Evolutionary conservation across 2,888 invertebrate species (phyloP).

Genomic region (Elegia similella): DNA sequence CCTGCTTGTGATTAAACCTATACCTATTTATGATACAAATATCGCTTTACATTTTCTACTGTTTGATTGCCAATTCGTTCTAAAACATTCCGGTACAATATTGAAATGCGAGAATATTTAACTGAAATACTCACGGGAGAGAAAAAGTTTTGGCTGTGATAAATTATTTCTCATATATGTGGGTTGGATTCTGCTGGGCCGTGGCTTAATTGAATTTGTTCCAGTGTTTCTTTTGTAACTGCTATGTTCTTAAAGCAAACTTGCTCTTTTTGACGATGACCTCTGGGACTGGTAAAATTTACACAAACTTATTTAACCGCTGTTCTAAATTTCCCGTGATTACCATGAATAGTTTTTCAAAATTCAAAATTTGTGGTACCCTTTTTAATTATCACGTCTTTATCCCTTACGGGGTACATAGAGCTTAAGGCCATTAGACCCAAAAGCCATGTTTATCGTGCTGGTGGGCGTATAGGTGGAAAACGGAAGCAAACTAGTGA

Average conservation of each 20-base stretch:
- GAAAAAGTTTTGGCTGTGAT: slow-evolving; percentile 13
- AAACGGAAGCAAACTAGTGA: too few relatives aligned
- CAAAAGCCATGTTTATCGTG: too few relatives aligned
- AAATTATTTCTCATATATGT: slow-evolving; percentile 20
- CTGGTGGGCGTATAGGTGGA: too few relatives aligned
- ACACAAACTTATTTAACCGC: not conserved
- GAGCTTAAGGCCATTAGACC: too few relatives aligned
- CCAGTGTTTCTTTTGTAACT: slow-evolving; percentile 9
- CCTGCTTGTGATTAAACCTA: not conserved
- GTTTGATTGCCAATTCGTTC: not conserved
- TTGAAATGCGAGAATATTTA: not conserved
- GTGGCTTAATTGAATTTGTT: slow-evolving; percentile 19
- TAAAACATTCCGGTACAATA: not conserved
- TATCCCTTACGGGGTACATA: too few relatives aligned
- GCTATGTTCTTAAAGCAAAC: slow-evolving; percentile 4
- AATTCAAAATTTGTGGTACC: too few relatives aligned
- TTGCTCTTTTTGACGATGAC: slow-evolving; percentile 12
- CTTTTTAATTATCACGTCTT: too few relatives aligned
- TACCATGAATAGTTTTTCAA: not conserved
- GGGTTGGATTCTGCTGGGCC: slow-evolving; percentile 4
- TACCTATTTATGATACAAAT: not conserved
- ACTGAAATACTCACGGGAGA: not conserved
- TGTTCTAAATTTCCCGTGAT: not conserved
- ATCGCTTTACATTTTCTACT: not conserved
- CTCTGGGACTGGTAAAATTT: slow-evolving; percentile 7